A percentile compares a stretch with the other conserved stretches of the same genome.
Conservation (phyloP, 1,140 invertebrate genomes). For the Pseudomyrmex dendroicus region DNA sequence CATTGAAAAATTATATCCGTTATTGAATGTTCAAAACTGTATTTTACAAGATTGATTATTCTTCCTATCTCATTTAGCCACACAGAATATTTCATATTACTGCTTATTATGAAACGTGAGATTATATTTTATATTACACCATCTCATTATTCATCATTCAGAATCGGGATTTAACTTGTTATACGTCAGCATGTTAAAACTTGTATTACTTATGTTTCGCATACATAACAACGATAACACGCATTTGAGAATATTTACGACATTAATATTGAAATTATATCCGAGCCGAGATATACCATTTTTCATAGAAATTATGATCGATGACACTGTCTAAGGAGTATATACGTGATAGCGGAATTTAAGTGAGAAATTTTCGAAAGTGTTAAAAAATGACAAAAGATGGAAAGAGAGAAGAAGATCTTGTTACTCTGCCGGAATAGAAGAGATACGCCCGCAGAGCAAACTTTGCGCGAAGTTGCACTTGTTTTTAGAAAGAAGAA, state of each 20-base stretch:
- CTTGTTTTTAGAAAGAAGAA: slow-evolving; percentile 23
- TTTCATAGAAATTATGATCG: slow-evolving; percentile 28
- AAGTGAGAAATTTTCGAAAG: slow-evolving; percentile 3
- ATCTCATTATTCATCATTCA: slow-evolving; percentile 1
- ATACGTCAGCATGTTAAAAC: slow-evolving; percentile 14
- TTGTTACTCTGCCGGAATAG: slow-evolving; percentile 1
- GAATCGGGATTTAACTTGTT: slow-evolving; percentile 15
- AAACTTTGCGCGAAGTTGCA: slow-evolving; percentile 10
- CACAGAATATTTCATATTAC: too few relatives aligned
- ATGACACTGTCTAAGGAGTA: not conserved
- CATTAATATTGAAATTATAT: slow-evolving; percentile 10
- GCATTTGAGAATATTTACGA: not conserved
- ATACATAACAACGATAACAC: not conserved
- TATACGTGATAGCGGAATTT: not conserved
- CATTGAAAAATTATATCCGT: not conserved
- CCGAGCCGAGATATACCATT: not conserved
- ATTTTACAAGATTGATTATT: not conserved
- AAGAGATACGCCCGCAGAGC: not conserved
- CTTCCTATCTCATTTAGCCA: not conserved
- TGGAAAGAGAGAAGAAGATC: not conserved
- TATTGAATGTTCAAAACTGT: not conserved
- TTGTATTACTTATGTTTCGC: not conserved
- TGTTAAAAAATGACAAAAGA: not conserved
- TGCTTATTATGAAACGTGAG: too few relatives aligned
- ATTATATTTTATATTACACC: too few relatives aligned